Evolutionary conservation across 2,113 vertebrate species (phyloP), one percentile per base, ranked within the genome.

Genomic region (Heliornis fulica): DNA sequence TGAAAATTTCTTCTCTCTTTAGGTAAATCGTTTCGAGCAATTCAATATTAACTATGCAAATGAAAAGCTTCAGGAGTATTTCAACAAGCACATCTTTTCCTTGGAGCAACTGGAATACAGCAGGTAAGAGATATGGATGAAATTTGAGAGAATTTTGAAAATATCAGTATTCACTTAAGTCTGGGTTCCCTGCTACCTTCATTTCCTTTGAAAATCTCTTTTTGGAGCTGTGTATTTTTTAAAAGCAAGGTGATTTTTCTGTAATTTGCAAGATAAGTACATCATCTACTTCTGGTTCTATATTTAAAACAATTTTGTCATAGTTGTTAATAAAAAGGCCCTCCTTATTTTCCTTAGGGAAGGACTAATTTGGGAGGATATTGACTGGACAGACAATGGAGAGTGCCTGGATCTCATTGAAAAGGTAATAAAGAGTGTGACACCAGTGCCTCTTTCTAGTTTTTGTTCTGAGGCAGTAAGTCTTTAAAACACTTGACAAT

Each of bases 41-140:
- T 99, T 99, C 98, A 99, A 98, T 97, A 99, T 99, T 96, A 99
- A 99, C 98, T 99, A 99, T 98, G 99, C 99, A 97, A 99, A 99
- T 51, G 99, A 99, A 87, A 99, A 99, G 90, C 99, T 99, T 63
- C 99, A 99, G 97, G 99, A 99, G 76, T 99, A 99, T 97, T 99
- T 99, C 95, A 99, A 99, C 96, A 99, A 99, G 90, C 99, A 99
- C 96, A 99, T 99, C 63, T 99, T 99, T 98, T 99, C 99, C 40
- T 98, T 99, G 97, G 99, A 99, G 93, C 99, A 99, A 57, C 98
- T 99, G 54, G 99, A 99, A 95, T 99, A 99, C 80, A 99, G 99
- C 98, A 99, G 98, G 99, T 99, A 91, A 95, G 86, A 59, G 43
- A 43, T n/a, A 16, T 9, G 26, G 32, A 14, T 72, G 25, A 53